Conservation (phyloP, 2,797 vertebrate species). For the Masticophis lateralis region DNA sequence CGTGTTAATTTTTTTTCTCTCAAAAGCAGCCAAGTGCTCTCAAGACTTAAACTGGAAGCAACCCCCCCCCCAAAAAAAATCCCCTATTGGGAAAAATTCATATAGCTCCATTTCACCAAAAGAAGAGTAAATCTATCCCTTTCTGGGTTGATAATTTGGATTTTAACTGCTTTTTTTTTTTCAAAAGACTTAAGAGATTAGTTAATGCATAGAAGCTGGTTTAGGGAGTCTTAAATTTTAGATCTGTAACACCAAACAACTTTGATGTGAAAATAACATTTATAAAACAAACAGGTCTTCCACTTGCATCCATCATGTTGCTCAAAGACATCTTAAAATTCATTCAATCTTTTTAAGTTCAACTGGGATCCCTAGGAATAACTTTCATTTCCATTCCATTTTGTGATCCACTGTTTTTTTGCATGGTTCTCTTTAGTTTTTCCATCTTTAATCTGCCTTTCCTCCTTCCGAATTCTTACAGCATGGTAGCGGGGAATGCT, state of each 20-base stretch:
- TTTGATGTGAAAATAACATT: conserved; percentile 44
- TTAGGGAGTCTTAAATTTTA: conserved; percentile 53
- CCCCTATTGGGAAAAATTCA: not conserved
- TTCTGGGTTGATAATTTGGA: not conserved
- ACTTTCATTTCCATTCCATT: conserved; percentile 90
- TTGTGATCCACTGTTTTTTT: conserved; percentile 91
- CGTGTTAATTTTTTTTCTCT: not conserved
- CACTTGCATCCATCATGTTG: conserved; percentile 36
- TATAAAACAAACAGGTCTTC: conserved; percentile 48
- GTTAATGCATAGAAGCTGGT: conserved; percentile 67
- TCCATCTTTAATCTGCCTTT: conserved; percentile 76
- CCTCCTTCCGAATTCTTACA: conserved; percentile 89
- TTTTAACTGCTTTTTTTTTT: not conserved
- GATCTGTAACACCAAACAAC: conserved; percentile 67
- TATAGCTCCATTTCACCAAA: conserved; percentile 1
- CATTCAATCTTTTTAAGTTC: conserved; percentile 32
- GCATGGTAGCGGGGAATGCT: conserved; percentile 91
- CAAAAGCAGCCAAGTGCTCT: not conserved
- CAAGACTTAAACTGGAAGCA: conserved; percentile 7
- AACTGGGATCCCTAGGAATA: conserved; percentile 76
- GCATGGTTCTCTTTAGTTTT: conserved; percentile 77
- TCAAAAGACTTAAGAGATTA: conserved; percentile 30
- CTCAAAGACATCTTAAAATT: conserved; percentile 41
- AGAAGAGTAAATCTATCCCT: conserved; percentile 43
- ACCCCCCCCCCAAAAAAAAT: not conserved